Evolutionary conservation across 2,888 invertebrate species (phyloP).

Genomic region (Pinctada fucata): DNA sequence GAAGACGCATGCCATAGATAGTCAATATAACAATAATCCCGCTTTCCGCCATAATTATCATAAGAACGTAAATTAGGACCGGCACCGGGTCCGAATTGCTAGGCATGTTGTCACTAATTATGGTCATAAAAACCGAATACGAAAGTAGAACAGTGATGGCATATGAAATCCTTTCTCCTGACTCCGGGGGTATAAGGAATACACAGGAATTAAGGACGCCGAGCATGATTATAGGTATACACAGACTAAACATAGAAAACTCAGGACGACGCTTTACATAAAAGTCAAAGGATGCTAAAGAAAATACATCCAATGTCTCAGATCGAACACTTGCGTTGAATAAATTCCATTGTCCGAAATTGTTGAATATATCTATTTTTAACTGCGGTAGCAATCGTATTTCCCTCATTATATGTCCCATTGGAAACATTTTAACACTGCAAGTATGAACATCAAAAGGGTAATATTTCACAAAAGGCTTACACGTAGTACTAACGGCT

Average conservation of each 20-base stretch:
- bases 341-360: constrained; percentile 30
- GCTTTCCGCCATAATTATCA: constrained; percentile 24
- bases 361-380: constrained; percentile 13
- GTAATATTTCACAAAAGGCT: constrained; percentile 22
- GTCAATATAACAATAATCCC: constrained; percentile 21
- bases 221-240: constrained; percentile 12
- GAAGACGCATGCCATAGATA: constrained; percentile 15
- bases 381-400: constrained; percentile 10
- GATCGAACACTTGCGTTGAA: constrained; percentile 4
- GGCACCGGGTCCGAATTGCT: constrained; percentile 19
- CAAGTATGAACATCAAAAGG: constrained; percentile 31
- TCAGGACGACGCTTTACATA: constrained; percentile 1
- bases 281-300: constrained; percentile 7
- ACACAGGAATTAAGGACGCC: constrained; percentile 12
- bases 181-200: constrained; percentile 5
- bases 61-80: constrained; percentile 20
- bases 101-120: constrained; percentile 11
- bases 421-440: constrained; percentile 5
- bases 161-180: constrained; percentile 17
- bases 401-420: constrained; percentile 9
- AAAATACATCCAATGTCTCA: constrained; percentile 18
- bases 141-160: constrained; percentile 18
- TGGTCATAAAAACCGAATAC: constrained; percentile 14
- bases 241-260: constrained; percentile 13
- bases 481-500: constrained; percentile 19